Percentiles rank a stretch among this genome's conserved stretches.
Conservation (phyloP, 1,140 invertebrate genomes). For the Ceratina australensis region DNA sequence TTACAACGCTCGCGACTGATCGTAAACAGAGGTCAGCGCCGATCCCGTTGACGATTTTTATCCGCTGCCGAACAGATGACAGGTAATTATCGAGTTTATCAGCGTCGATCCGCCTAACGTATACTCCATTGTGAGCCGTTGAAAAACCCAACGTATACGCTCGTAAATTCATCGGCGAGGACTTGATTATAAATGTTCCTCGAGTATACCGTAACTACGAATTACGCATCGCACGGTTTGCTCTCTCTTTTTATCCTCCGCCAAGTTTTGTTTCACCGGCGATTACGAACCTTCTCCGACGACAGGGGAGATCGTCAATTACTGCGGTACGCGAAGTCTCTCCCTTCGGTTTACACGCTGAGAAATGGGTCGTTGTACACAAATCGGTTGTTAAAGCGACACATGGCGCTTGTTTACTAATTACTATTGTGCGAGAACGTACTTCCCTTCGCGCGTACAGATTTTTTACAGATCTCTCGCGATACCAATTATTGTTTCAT, state of each 20-base stretch:
- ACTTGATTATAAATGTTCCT: constrained; percentile 8
- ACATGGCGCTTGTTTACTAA: no score
- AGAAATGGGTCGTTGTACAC: background rate
- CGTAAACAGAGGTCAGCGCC: background rate
- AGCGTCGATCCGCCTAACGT: constrained; percentile 21
- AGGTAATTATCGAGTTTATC: constrained; percentile 35
- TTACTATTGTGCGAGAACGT: no score
- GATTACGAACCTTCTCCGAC: background rate
- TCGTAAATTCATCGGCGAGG: constrained; percentile 20
- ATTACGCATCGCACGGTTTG: constrained; percentile 4
- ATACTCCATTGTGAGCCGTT: constrained; percentile 3
- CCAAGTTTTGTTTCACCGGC: background rate
- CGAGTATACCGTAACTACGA: background rate
- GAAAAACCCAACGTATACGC: constrained; percentile 22
- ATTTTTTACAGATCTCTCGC: background rate
- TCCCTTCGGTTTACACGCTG: background rate
- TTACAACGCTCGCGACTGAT: background rate
- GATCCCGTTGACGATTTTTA: constrained; percentile 20
- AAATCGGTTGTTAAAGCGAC: background rate
- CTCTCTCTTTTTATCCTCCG: background rate
- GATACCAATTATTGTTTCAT: background rate
- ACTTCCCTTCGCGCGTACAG: no score
- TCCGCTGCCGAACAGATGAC: background rate
- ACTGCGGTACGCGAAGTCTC: background rate
- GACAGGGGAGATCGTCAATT: background rate